phyloP scores from a whole-genome alignment of 2,888 invertebrate genomes.

The Dendrolimus houi region DNA sequence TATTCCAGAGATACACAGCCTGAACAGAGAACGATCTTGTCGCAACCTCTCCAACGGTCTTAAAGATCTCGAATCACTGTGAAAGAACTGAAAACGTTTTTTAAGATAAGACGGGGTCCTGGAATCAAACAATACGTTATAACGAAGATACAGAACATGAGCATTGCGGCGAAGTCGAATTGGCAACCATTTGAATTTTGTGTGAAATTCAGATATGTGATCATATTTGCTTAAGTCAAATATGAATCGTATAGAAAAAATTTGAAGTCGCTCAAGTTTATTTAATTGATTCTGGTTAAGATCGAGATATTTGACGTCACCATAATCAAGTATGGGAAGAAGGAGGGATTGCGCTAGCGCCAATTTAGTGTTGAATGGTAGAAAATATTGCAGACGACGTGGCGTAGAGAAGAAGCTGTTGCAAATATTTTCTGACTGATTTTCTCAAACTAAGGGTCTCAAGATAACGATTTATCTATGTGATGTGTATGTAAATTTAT shows the following conservation, averaged over 20 bases:
- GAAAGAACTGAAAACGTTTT: not conserved
- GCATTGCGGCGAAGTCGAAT: not conserved
- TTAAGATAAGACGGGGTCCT: not conserved
- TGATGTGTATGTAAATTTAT: not conserved
- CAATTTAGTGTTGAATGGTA: constrained; percentile 1
- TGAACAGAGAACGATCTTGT: not conserved
- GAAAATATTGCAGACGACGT: not conserved
- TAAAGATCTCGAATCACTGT: not conserved
- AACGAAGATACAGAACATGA: not conserved
- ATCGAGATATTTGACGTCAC: not conserved
- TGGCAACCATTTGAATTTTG: not conserved
- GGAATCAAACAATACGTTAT: not conserved
- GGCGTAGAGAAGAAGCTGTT: not conserved
- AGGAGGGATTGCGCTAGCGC: constrained; percentile 1
- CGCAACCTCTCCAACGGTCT: too few species aligned
- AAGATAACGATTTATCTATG: not conserved
- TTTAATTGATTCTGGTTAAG: not conserved
- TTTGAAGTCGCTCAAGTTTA: constrained; percentile 4
- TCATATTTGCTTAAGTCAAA: constrained; percentile 4
- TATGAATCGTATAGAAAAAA: constrained; percentile 1
- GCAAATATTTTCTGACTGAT: not conserved
- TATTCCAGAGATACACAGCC: not conserved
- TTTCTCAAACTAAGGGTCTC: not conserved
- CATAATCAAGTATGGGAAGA: not conserved
- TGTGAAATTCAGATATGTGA: not conserved